Base-by-base conservation (phyloP, 2,797 vertebrate species). In the Leuciscus waleckii region DNA sequence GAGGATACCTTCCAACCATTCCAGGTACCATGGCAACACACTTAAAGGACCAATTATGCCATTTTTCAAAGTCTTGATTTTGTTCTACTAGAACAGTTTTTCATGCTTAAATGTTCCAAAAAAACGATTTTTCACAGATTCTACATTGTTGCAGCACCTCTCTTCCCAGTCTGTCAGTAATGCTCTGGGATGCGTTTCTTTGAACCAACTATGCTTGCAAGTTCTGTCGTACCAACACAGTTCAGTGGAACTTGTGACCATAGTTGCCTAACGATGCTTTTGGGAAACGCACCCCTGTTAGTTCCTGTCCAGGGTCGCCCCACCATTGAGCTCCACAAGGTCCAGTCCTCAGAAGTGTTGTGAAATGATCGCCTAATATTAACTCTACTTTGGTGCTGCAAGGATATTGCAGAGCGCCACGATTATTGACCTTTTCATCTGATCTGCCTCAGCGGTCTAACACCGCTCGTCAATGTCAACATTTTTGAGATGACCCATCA, bases 1-100 rank as follows among this genome's bases (percentile, higher is more conserved):
- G 97, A 92, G 98, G 98, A 82, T 98, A 97, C 32, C 98, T 97
- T 1, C 98, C 98, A 0, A 96, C 95, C 8, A 96, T 99, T 89
- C 98, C 98, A 96, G 98, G 98, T 98, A 95, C 65, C 73, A 51
- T 83, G 7, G 7, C 54, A 16, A 58, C 35, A 77, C 29, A 35
- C 21, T 54, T 54, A 54, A 14, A 35, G 19, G 61, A 32, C 14
- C 23, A 11, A 58, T 58, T 58, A 58, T 58, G 56, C 23, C 26
- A 32, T 65, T 65, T 65, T 65, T 1, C 26, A 29, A 65, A 29
- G 61, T 65, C 6, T 17, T 65, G 61, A 65, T 17, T 32, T 65
- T 32, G 26, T 29, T 65, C 26, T 17, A 29, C 26, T 63, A 32
- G 26, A 65, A 16, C 3, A 65, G 26, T 26, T 63, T 29, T 29